phyloP scores from a whole-genome alignment of 2,888 invertebrate species.

The Acrocyrtus sp. region DNA sequence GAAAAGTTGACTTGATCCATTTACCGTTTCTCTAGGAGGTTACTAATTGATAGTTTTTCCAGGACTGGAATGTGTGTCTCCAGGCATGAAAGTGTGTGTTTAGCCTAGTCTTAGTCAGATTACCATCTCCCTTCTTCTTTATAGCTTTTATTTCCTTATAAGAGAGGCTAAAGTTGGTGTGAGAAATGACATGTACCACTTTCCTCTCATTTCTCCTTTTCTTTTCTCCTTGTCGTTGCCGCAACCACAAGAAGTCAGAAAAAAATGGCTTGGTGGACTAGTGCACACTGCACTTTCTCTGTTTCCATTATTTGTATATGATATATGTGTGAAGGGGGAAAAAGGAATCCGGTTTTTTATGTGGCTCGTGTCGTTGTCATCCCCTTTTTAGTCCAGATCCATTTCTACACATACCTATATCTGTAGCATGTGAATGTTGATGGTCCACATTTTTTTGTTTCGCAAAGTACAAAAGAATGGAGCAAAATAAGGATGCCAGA shows the following conservation, averaged over 20 bases:
- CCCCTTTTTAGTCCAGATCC: too few species aligned
- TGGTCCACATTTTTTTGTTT: too few species aligned
- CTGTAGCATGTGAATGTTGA: too few species aligned
- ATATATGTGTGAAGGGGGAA: background rate
- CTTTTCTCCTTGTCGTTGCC: too few species aligned
- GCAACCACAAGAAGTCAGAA: too few species aligned
- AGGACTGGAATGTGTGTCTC: background rate
- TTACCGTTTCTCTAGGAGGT: background rate
- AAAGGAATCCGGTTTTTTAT: background rate
- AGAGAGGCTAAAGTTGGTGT: background rate
- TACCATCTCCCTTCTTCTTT: background rate
- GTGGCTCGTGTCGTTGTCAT: background rate
- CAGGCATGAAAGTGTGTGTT: background rate
- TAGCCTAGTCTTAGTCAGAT: background rate
- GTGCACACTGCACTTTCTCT: too few species aligned
- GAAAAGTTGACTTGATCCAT: background rate
- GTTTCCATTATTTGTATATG: too few species aligned
- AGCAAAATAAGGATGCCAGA: too few species aligned
- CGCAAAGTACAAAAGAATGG: too few species aligned
- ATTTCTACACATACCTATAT: too few species aligned
- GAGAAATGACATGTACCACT: background rate
- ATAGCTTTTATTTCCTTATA: background rate
- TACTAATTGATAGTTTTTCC: background rate
- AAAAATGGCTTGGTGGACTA: too few species aligned
- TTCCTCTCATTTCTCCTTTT: too few species aligned